Evolutionary conservation across 2,113 vertebrate species (phyloP).

Genomic region (Seriola aureovittata): DNA sequence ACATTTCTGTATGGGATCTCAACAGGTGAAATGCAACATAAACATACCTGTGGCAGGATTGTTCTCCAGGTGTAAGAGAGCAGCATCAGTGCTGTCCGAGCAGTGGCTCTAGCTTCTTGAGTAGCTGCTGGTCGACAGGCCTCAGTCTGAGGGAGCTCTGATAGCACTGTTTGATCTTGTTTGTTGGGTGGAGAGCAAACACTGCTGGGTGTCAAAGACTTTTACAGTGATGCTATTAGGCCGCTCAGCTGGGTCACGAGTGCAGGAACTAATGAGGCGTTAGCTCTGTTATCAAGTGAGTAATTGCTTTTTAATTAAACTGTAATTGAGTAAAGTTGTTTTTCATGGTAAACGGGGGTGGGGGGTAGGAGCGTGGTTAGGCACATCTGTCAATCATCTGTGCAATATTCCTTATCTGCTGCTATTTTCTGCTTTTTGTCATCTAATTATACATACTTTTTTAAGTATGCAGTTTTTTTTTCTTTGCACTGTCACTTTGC

Average conservation of each 20-base stretch:
- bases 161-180: constrained; percentile 72
- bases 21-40: neutral
- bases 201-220: constrained; percentile 46
- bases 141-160: constrained; percentile 45
- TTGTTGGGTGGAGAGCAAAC: constrained; percentile 67
- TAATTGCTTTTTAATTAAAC: constrained; percentile 58
- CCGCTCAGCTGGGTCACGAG: constrained; percentile 51
- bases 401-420: too few relatives aligned
- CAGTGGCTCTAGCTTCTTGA: constrained; percentile 41
- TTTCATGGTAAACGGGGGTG: constrained; percentile 6
- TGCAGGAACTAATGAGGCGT: constrained; percentile 36
- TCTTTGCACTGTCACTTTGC: too few relatives aligned
- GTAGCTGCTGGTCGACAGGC: constrained; percentile 45
- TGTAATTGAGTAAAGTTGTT: constrained; percentile 34
- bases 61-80: neutral
- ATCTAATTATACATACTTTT: too few relatives aligned
- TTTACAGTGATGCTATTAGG: constrained; percentile 66
- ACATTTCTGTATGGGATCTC: too few relatives aligned
- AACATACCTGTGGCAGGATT: too few relatives aligned
- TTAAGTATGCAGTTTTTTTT: too few relatives aligned
- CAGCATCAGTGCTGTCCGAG: constrained; percentile 15
- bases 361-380: too few relatives aligned
- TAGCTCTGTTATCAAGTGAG: constrained; percentile 42
- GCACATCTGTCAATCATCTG: too few relatives aligned
- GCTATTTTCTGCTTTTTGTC: too few relatives aligned